Percentiles rank a stretch among this genome's conserved stretches.
phyloP scores from a whole-genome alignment of 2,113 vertebrate genomes.

The Vulpes lagopus region DNA sequence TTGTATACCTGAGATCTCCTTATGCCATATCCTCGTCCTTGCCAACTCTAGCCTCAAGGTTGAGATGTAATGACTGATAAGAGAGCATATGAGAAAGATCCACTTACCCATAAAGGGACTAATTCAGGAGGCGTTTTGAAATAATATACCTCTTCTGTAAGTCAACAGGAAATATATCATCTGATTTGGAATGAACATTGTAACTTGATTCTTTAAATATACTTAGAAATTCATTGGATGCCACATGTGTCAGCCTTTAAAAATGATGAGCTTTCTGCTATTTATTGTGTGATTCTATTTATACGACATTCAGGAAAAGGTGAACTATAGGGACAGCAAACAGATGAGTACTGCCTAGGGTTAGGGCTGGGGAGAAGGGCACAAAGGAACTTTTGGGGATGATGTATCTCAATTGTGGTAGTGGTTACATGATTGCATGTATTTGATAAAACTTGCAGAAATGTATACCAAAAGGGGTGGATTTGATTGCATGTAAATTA shows the following conservation, averaged over 20 bases:
- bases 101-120: neutral
- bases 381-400: neutral
- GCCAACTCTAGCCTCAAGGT: neutral
- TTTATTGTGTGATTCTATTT: neutral
- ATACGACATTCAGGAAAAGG: slow-evolving; percentile 1
- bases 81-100: slow-evolving; percentile 15
- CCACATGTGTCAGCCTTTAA: neutral
- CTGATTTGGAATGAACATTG: slow-evolving; percentile 42
- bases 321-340: neutral
- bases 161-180: slow-evolving; percentile 18
- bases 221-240: slow-evolving; percentile 45
- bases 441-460: neutral
- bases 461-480: neutral
- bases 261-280: slow-evolving; percentile 33
- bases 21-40: neutral
- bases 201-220: slow-evolving; percentile 29
- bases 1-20: neutral
- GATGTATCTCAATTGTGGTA: neutral
- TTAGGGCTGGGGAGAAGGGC: neutral
- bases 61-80: neutral
- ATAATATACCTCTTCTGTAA: neutral
- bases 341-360: neutral
- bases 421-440: neutral
- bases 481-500: neutral
- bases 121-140: slow-evolving; percentile 39